phyloP scores from a whole-genome alignment of 2,888 invertebrate species.

The Rhimphoctona megacephalus region DNA sequence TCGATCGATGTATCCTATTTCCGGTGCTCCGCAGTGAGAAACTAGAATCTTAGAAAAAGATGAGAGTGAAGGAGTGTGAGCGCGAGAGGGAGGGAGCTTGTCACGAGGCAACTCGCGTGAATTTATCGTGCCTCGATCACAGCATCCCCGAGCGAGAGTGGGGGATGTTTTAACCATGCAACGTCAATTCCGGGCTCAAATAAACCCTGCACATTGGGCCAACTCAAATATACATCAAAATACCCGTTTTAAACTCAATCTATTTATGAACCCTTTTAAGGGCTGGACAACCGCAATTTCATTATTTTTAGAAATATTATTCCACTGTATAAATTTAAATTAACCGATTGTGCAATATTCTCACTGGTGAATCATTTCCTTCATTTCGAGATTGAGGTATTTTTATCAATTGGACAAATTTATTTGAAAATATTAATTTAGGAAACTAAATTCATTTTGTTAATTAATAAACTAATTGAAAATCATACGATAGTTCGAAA shows the following conservation, averaged over 20 bases:
- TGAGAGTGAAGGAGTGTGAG: background rate
- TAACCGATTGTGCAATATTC: background rate
- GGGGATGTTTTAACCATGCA: background rate
- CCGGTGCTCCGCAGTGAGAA: background rate
- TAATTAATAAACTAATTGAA: too few species aligned
- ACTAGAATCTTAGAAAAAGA: background rate
- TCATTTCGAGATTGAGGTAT: too few species aligned
- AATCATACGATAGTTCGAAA: too few species aligned
- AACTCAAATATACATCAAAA: background rate
- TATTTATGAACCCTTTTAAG: background rate
- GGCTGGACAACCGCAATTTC: background rate
- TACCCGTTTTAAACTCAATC: background rate
- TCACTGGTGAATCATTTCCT: background rate
- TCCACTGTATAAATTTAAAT: background rate
- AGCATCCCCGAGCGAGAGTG: slow-evolving; percentile 13
- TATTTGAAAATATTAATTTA: too few species aligned
- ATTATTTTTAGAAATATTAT: background rate
- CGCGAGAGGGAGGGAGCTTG: slow-evolving; percentile 18
- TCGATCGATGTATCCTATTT: slow-evolving; percentile 23
- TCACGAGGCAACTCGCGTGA: slow-evolving; percentile 72
- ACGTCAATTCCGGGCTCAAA: background rate
- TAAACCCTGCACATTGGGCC: background rate
- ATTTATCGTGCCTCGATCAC: slow-evolving; percentile 44
- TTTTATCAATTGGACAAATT: too few species aligned
- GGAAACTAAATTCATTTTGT: too few species aligned